Evolutionary conservation across 2,113 vertebrate genomes (phyloP).

Genomic region (Struthidea cinerea): DNA sequence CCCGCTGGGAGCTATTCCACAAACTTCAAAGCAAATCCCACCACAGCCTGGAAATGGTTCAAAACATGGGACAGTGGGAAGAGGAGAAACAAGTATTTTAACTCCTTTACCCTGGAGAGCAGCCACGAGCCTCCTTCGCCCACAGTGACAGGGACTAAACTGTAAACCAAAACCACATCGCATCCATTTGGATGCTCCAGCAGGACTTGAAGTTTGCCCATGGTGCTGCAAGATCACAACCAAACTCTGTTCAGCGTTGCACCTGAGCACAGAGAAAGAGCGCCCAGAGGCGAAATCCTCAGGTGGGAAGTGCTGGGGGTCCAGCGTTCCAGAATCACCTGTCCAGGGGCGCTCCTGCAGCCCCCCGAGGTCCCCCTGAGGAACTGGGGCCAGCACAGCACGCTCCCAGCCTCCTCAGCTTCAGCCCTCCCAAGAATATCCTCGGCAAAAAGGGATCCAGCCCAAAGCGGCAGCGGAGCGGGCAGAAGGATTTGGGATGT

Average conservation of each 20-base stretch:
- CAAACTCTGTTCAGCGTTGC: neutral
- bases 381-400: neutral
- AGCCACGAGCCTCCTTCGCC: neutral
- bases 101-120: neutral
- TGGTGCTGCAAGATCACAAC: neutral
- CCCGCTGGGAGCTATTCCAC: neutral
- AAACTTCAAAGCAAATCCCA: conserved; percentile 22
- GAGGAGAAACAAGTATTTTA: neutral
- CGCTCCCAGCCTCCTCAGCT: neutral
- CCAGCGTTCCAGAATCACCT: accelerated
- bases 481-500: neutral
- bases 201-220: neutral
- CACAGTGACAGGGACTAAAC: accelerated
- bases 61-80: conserved; percentile 13
- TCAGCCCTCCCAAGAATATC: neutral
- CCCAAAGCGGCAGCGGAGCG: neutral
- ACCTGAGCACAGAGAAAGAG: neutral
- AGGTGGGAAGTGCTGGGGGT: neutral
- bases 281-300: neutral
- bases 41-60: neutral
- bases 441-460: neutral
- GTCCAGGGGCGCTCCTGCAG: neutral
- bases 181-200: neutral
- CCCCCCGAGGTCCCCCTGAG: accelerated
- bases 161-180: neutral